phyloP scores from a whole-genome alignment of 2,797 vertebrate genomes.

The Steatocranus sp. region DNA sequence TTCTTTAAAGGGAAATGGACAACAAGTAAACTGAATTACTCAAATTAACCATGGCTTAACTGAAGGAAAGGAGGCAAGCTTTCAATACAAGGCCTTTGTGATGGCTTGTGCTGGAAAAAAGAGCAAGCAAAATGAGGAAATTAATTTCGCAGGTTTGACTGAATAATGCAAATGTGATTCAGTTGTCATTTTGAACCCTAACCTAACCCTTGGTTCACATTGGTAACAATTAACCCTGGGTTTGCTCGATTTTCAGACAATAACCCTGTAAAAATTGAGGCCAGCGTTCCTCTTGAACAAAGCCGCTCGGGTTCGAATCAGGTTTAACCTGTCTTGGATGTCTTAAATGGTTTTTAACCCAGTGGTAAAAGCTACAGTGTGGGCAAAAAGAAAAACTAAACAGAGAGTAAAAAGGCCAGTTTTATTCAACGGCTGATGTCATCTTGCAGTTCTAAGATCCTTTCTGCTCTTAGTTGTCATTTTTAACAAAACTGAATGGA shows the following conservation, averaged over 20 bases:
- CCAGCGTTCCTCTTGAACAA: conserved; percentile 1
- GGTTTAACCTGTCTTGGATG: neutral
- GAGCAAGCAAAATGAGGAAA: neutral
- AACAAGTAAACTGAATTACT: neutral
- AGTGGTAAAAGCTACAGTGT: neutral
- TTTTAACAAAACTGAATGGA: neutral
- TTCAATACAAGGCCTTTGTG: neutral
- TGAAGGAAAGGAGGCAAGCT: neutral
- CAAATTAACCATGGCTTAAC: neutral
- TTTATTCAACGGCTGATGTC: neutral
- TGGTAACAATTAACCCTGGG: conserved; percentile 22
- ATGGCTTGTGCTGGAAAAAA: neutral
- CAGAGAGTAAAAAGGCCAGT: neutral
- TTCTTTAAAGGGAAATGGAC: neutral
- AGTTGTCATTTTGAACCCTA: neutral
- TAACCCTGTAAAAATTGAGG: conserved; percentile 35
- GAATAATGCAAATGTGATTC: conserved; percentile 7
- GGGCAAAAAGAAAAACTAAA: neutral
- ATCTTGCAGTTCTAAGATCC: neutral
- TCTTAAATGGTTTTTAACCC: neutral
- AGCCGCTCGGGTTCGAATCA: neutral
- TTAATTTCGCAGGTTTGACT: neutral
- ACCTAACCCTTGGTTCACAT: neutral
- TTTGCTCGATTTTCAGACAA: conserved; percentile 15
- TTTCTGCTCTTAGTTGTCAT: neutral